Conservation (phyloP, 2,888 invertebrate genomes). For the Tachystola acroxantha region DNA sequence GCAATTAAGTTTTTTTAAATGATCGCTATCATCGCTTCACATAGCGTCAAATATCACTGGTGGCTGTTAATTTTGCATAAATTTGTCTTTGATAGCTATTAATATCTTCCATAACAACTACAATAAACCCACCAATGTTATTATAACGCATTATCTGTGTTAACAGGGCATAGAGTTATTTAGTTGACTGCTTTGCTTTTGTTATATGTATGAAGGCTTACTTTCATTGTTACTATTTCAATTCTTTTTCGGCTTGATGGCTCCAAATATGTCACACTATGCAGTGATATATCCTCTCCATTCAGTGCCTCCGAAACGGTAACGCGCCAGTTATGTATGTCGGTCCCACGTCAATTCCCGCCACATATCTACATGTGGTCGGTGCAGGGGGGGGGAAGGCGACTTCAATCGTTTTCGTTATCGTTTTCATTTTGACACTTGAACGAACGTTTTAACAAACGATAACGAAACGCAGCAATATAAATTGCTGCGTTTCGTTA, state of each 20-base stretch:
- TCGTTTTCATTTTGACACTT: no score
- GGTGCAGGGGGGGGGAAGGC: no score
- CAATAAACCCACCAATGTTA: not conserved
- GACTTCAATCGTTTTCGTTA: no score
- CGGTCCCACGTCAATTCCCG: no score
- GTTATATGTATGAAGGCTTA: not conserved
- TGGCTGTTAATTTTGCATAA: not conserved
- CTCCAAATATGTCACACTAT: not conserved
- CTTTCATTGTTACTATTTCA: not conserved
- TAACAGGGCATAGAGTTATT: not conserved
- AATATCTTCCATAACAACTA: not conserved
- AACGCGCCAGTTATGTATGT: no score
- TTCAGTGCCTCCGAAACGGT: no score
- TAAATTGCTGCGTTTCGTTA: no score
- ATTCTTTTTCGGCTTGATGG: not conserved
- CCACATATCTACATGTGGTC: no score
- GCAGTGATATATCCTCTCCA: no score
- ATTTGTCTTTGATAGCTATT: not conserved
- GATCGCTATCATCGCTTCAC: not conserved
- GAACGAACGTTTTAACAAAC: no score
- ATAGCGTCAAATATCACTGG: not conserved
- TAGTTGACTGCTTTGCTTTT: not conserved
- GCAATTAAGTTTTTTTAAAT: slow-evolving; percentile 13
- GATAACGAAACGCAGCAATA: no score
- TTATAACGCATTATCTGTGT: not conserved